phyloP scores from a whole-genome alignment of 1,140 invertebrate species.

The Zeugodacus cucurbitae region DNA sequence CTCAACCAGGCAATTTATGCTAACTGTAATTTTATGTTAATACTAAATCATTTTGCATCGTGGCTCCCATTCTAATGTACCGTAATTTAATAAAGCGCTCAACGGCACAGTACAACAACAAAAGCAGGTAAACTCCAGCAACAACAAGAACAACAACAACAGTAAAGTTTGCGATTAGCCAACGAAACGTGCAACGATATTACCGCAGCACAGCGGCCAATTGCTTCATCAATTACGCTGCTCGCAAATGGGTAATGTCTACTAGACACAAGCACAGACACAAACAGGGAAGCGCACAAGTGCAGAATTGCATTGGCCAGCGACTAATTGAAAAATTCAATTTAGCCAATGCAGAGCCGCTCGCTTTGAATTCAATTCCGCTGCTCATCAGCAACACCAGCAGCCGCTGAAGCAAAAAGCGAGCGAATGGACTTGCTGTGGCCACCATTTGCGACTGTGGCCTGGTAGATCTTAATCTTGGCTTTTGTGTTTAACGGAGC shows the following conservation, averaged over 20 bases:
- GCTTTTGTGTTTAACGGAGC: background rate
- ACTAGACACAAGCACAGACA: background rate
- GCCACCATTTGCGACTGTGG: background rate
- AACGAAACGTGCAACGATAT: constrained; percentile 6
- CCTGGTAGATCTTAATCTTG: constrained; percentile 33
- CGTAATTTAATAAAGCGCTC: constrained; percentile 22
- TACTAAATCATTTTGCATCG: background rate
- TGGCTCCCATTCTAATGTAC: constrained; percentile 9
- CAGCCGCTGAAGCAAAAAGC: background rate
- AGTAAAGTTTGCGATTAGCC: background rate
- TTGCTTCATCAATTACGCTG: constrained; percentile 22
- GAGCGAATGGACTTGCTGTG: background rate
- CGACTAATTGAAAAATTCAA: constrained; percentile 36
- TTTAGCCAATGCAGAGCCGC: background rate
- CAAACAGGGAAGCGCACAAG: background rate
- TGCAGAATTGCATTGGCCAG: background rate
- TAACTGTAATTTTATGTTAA: constrained; percentile 26
- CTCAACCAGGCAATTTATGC: background rate
- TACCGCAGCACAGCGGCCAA: constrained; percentile 3
- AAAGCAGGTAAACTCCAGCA: background rate
- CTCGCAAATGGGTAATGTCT: background rate
- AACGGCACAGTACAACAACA: background rate
- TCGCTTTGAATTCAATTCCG: constrained; percentile 20
- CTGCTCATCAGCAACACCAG: background rate
- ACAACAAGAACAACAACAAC: background rate